Percentiles rank a stretch among this genome's conserved stretches.
Evolutionary conservation across 2,888 invertebrate species (phyloP).

Genomic region (Agrilus biguttatus): DNA sequence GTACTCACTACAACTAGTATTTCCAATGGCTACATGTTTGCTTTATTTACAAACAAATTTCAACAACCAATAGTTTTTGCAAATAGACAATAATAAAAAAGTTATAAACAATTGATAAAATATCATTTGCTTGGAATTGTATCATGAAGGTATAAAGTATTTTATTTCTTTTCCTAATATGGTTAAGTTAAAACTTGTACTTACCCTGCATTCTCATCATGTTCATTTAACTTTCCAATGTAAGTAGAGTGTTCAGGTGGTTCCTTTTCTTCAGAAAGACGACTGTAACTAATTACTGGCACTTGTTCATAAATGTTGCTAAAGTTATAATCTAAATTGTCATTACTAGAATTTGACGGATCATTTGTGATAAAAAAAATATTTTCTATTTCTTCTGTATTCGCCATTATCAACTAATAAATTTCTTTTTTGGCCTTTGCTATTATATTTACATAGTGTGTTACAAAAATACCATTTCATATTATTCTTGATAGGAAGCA

Average conservation of each 20-base stretch:
- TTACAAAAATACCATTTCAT: too few species aligned
- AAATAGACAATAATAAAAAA: slow-evolving; percentile 1
- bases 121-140: too few species aligned
- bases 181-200: slow-evolving; percentile 15
- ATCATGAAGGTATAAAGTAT: too few species aligned
- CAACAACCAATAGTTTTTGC: not conserved
- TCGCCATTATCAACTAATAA: too few species aligned
- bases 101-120: slow-evolving; percentile 1
- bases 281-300: slow-evolving; percentile 26
- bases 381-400: too few species aligned
- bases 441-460: too few species aligned
- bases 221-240: slow-evolving; percentile 26
- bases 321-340: slow-evolving; percentile 29
- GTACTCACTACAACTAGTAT: not conserved
- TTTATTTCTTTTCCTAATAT: slow-evolving; percentile 15
- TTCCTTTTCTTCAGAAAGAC: slow-evolving; percentile 17
- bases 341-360: slow-evolving; percentile 9
- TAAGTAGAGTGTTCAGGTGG: slow-evolving; percentile 25
- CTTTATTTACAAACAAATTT: not conserved
- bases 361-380: too few species aligned
- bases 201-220: slow-evolving; percentile 37
- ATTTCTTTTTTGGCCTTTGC: too few species aligned
- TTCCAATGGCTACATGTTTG: not conserved
- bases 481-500: too few species aligned
- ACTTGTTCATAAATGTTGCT: slow-evolving; percentile 35